These are phyloP conservation scores for Ataeniobius toweri DNA, from an alignment of 2,797 vertebrate genomes.

Conservation along the genomic window DNA sequence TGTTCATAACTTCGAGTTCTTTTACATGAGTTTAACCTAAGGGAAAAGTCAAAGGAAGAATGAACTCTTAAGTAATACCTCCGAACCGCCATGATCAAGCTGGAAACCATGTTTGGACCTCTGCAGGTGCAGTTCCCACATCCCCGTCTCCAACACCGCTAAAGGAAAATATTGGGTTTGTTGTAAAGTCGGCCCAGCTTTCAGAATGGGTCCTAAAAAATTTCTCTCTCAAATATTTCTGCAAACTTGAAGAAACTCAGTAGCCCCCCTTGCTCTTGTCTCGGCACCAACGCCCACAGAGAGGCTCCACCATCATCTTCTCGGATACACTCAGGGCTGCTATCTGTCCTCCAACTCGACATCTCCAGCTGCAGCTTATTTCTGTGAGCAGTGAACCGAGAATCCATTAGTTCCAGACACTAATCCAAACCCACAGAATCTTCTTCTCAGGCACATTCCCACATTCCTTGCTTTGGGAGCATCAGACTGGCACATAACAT, in stretches of 20 bases:
- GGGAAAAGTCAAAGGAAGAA: neutral
- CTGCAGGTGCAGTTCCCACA: neutral
- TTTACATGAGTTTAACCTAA: neutral
- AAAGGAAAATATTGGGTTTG: neutral
- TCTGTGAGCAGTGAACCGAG: constrained; percentile 54
- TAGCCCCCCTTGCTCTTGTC: neutral
- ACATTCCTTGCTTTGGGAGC: neutral
- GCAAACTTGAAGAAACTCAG: neutral
- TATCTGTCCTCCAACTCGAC: constrained; percentile 19
- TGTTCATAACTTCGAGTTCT: neutral
- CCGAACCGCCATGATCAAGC: neutral
- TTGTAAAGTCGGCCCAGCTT: neutral
- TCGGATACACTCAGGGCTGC: constrained; percentile 5
- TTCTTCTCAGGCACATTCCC: too few relatives aligned
- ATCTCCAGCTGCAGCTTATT: constrained; percentile 53
- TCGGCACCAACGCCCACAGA: neutral
- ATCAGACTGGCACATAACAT: neutral
- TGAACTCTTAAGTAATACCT: neutral
- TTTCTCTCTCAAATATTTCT: neutral
- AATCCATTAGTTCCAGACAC: constrained; percentile 47
- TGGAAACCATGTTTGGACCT: neutral
- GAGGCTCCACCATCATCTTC: constrained; percentile 9
- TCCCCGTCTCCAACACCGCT: neutral
- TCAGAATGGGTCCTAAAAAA: neutral
- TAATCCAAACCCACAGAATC: constrained; percentile 29